Percentiles rank a stretch among this genome's conserved stretches.
These are phyloP conservation scores for Podarcis raffonei DNA, from an alignment of 2,113 vertebrate species.

Conservation along the genomic window DNA sequence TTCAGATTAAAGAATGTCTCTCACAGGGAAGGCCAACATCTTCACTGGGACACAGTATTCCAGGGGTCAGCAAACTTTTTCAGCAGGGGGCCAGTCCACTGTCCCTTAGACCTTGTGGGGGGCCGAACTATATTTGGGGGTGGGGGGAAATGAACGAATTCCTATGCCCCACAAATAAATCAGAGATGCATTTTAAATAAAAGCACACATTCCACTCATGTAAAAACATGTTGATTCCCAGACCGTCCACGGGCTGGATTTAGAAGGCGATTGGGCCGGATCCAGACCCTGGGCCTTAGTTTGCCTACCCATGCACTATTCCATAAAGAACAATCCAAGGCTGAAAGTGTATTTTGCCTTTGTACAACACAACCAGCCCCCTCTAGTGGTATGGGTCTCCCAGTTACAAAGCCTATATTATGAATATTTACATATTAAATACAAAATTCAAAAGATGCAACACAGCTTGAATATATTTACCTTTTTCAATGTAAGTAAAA, in stretches of 20 bases:
- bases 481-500: neutral
- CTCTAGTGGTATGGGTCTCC: neutral
- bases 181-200: no score
- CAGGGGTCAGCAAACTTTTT: no score
- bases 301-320: neutral
- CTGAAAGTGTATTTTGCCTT: neutral
- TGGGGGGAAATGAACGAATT: no score
- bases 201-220: no score
- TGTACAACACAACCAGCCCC: neutral
- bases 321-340: neutral
- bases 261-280: no score
- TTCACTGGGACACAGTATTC: neutral
- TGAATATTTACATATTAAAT: neutral
- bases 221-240: no score
- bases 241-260: no score
- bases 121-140: no score
- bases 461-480: neutral
- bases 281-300: no score
- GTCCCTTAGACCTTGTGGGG: no score
- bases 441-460: neutral
- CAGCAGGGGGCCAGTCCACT: no score
- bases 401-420: neutral
- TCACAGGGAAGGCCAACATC: neutral
- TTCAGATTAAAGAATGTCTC: neutral
- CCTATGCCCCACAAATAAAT: no score